Evolutionary conservation across 2,113 vertebrate species (phyloP).

Genomic region (Apus apus): DNA sequence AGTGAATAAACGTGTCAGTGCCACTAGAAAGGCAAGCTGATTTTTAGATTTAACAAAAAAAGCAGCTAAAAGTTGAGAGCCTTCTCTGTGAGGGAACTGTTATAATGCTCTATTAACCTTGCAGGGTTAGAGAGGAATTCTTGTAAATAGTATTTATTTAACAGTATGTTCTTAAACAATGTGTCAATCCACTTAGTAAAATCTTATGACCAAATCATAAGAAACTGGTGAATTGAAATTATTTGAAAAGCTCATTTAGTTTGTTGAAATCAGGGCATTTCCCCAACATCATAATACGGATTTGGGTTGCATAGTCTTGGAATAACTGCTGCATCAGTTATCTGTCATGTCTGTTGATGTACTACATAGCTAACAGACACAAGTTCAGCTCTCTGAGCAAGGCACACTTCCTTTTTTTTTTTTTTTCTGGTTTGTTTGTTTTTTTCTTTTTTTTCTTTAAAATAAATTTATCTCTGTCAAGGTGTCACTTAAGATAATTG

Average conservation of each 20-base stretch:
- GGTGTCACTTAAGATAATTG: neutral
- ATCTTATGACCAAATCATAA: conserved; percentile 44
- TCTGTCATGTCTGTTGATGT: neutral
- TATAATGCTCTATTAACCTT: conserved; percentile 63
- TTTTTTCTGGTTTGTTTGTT: neutral
- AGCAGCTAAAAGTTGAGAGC: conserved; percentile 40
- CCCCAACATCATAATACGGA: neutral
- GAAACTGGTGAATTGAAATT: conserved; percentile 41
- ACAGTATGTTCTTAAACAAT: conserved; percentile 63
- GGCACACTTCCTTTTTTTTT: neutral
- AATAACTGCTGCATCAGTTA: conserved; percentile 21
- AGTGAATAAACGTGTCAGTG: conserved; percentile 23
- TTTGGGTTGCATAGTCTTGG: conserved; percentile 36
- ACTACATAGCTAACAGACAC: neutral
- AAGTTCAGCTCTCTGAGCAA: neutral
- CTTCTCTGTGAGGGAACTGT: conserved; percentile 42
- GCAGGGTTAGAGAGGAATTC: conserved; percentile 50
- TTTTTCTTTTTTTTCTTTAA: neutral
- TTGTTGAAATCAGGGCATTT: conserved; percentile 48
- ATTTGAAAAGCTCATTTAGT: conserved; percentile 13
- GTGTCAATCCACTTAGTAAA: conserved; percentile 49
- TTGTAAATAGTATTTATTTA: conserved; percentile 69
- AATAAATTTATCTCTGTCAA: neutral
- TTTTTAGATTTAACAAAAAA: conserved; percentile 52
- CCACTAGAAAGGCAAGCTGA: conserved; percentile 33